Conservation (phyloP, 2,888 invertebrate species). For the Tricholauxania praeusta region DNA sequence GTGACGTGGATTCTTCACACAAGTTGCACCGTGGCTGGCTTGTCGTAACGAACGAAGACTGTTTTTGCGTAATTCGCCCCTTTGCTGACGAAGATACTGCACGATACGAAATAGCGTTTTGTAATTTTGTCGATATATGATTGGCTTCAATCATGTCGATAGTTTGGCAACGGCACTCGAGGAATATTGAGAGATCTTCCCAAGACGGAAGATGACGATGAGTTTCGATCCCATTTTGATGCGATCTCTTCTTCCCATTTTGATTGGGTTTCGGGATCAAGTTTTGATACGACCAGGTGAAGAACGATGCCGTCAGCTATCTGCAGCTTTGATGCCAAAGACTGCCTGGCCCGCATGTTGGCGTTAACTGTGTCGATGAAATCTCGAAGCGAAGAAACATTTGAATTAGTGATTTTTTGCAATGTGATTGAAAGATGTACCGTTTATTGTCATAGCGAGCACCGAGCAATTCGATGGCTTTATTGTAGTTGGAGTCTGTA, state of each 20-base stretch:
- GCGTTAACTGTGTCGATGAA: conserved; percentile 38
- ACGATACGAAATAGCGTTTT: too few species aligned
- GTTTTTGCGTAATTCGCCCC: too few species aligned
- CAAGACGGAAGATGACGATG: conserved; percentile 30
- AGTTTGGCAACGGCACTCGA: too few species aligned
- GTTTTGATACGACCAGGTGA: conserved; percentile 33
- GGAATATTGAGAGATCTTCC: conserved; percentile 32
- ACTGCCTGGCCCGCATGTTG: conserved; percentile 39
- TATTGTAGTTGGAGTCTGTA: conserved; percentile 19
- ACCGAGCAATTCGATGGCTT: conserved; percentile 21
- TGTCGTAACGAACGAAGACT: too few species aligned
- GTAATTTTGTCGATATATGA: too few species aligned
- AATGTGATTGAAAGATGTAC: conserved; percentile 34
- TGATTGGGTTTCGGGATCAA: conserved; percentile 34
- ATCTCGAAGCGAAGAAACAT: conserved; percentile 22
- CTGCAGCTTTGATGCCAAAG: conserved; percentile 34
- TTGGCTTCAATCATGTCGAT: too few species aligned
- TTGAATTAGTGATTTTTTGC: conserved; percentile 34
- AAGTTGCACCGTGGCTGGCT: too few species aligned
- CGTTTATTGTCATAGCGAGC: conserved; percentile 31
- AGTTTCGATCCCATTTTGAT: conserved; percentile 12
- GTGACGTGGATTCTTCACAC: too few species aligned
- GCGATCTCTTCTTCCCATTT: conserved; percentile 42
- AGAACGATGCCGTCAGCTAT: conserved; percentile 39
- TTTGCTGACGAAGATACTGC: too few species aligned